Evolutionary conservation across 2,797 vertebrate genomes (phyloP).

Genomic region (Tenualosa thibaudeaui): DNA sequence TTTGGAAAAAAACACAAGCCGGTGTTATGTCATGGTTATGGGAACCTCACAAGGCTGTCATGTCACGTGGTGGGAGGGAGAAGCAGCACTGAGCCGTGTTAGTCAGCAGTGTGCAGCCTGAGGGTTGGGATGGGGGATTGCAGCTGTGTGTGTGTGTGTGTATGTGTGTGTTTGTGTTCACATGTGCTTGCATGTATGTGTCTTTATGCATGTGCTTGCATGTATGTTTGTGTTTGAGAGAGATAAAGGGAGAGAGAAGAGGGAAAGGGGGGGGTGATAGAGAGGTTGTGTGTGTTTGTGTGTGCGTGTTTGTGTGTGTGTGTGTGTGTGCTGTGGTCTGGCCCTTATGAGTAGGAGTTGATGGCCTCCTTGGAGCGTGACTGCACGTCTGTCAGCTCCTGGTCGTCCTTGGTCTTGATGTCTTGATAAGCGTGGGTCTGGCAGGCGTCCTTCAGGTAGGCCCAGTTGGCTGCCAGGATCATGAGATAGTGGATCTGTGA

Average conservation of each 20-base stretch:
- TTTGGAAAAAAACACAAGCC: conserved; percentile 19
- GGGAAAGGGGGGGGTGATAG: not conserved
- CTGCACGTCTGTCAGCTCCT: conserved; percentile 95
- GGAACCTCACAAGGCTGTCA: conserved; percentile 36
- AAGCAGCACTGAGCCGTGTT: conserved; percentile 45
- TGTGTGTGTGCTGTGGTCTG: conserved; percentile 46
- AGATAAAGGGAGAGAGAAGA: not conserved
- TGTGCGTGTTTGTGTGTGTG: conserved; percentile 68
- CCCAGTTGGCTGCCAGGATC: conserved; percentile 98
- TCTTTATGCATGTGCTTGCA: conserved; percentile 25
- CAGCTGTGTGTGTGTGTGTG: conserved; percentile 34
- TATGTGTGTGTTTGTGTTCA: conserved; percentile 24
- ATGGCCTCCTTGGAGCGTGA: conserved; percentile 98
- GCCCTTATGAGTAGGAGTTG: conserved; percentile 97
- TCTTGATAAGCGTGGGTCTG: conserved; percentile 98
- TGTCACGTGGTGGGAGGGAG: conserved; percentile 41
- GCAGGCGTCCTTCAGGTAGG: conserved; percentile 96
- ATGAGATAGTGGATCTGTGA: conserved; percentile 99
- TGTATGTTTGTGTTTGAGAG: not conserved
- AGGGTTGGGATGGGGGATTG: conserved; percentile 50
- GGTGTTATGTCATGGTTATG: conserved; percentile 33
- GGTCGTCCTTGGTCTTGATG: conserved; percentile 98
- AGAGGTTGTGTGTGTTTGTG: conserved; percentile 19
- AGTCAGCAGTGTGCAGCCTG: conserved; percentile 46
- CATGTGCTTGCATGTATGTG: not conserved